phyloP scores from a whole-genome alignment of 2,888 invertebrate genomes.

The Chymomyza fuscimana region DNA sequence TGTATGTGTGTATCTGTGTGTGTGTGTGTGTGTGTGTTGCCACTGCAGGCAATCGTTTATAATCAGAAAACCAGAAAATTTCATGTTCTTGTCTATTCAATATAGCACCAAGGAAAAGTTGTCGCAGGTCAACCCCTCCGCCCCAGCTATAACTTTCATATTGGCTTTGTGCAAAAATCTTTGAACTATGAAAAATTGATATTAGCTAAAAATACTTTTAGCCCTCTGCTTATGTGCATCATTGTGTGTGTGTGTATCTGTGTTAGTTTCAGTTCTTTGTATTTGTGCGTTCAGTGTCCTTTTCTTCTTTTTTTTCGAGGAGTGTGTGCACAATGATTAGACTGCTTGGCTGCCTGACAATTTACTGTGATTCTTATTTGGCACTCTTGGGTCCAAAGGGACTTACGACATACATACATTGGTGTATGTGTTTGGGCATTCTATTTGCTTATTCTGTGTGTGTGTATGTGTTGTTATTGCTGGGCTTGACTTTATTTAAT shows the following conservation, averaged over 20 bases:
- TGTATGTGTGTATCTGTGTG: constrained; percentile 7
- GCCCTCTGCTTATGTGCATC: constrained; percentile 52
- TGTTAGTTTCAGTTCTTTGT: constrained; percentile 47
- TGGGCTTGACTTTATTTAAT: constrained; percentile 71
- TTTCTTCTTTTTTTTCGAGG: constrained; percentile 25
- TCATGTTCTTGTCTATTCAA: constrained; percentile 54
- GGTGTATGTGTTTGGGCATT: neutral
- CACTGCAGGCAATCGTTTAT: constrained; percentile 71
- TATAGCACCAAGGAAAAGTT: constrained; percentile 30
- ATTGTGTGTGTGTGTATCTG: constrained; percentile 20
- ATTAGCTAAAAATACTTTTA: constrained; percentile 73
- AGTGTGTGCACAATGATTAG: constrained; percentile 72
- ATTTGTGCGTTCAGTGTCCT: constrained; percentile 43
- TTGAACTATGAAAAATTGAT: constrained; percentile 76
- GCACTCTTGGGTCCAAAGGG: constrained; percentile 30
- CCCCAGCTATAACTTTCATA: constrained; percentile 1
- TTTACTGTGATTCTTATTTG: constrained; percentile 62
- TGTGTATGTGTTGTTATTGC: constrained; percentile 53
- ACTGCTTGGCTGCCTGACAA: constrained; percentile 60
- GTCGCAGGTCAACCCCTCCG: neutral
- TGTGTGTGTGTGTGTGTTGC: constrained; percentile 21
- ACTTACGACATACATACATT: neutral
- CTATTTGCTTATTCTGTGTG: constrained; percentile 26
- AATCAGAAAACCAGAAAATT: constrained; percentile 71
- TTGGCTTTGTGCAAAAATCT: constrained; percentile 59